phyloP scores from a whole-genome alignment of 2,113 vertebrate species.

The Fulmarus glacialis region DNA sequence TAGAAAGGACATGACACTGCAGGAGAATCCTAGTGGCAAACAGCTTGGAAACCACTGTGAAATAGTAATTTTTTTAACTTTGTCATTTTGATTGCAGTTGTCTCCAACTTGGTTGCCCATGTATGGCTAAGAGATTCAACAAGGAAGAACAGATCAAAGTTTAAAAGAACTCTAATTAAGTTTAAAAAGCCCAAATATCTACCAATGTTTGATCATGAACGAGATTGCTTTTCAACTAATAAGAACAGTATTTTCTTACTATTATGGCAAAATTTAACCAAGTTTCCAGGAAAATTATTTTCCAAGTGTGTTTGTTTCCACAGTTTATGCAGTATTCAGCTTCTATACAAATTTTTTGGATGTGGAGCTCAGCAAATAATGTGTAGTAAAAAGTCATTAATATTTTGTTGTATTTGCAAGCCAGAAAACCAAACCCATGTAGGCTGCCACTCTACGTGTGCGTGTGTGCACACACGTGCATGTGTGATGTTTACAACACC shows the following conservation, averaged over 20 bases:
- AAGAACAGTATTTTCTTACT: neutral
- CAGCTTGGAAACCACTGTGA: neutral
- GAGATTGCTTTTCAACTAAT: neutral
- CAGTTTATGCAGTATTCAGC: neutral
- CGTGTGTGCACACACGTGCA: fast-evolving
- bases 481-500: fast-evolving
- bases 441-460: neutral
- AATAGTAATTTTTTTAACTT: neutral
- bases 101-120: neutral
- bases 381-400: neutral
- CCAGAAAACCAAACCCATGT: neutral
- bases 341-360: neutral
- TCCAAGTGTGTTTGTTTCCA: neutral
- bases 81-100: neutral
- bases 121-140: neutral
- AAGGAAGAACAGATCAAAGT: neutral
- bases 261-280: neutral
- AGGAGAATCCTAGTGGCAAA: neutral
- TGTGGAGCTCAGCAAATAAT: neutral
- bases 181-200: neutral
- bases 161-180: neutral
- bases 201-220: neutral
- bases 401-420: neutral
- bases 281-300: neutral
- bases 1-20: neutral